Percentiles rank a stretch among this genome's conserved stretches.
Evolutionary conservation across 2,797 vertebrate species (phyloP).

Genomic region (Echeneis naucrates): DNA sequence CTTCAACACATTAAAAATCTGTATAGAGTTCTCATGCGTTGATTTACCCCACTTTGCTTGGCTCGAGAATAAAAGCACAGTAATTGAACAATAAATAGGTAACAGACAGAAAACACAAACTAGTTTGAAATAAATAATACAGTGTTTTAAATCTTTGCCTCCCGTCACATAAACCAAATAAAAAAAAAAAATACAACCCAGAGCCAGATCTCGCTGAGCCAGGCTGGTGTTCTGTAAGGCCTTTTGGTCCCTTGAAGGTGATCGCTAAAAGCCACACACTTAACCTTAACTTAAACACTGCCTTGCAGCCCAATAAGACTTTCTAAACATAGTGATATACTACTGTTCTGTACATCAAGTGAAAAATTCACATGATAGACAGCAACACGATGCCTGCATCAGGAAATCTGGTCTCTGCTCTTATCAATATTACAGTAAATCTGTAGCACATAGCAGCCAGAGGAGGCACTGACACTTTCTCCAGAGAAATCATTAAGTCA

Average conservation of each 20-base stretch:
- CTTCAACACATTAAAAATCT: slow-evolving; percentile 49
- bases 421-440: slow-evolving; percentile 63
- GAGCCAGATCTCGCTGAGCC: slow-evolving; percentile 64
- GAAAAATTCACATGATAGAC: slow-evolving; percentile 56
- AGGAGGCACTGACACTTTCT: slow-evolving; percentile 62
- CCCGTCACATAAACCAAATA: slow-evolving; percentile 46
- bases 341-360: slow-evolving; percentile 31
- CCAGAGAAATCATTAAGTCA: slow-evolving; percentile 45
- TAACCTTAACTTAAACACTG: slow-evolving; percentile 40
- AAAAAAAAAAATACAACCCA: slow-evolving; percentile 57
- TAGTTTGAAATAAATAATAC: slow-evolving; percentile 79
- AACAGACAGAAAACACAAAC: slow-evolving; percentile 63
- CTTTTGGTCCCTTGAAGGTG: slow-evolving; percentile 76
- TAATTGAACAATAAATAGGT: slow-evolving; percentile 76
- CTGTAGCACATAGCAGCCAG: slow-evolving; percentile 62
- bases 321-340: slow-evolving; percentile 14
- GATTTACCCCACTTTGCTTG: slow-evolving; percentile 42
- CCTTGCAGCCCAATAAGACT: slow-evolving; percentile 52
- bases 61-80: slow-evolving; percentile 68
- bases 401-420: slow-evolving; percentile 46
- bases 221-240: slow-evolving; percentile 68
- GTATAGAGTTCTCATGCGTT: slow-evolving; percentile 55
- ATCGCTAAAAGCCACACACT: slow-evolving; percentile 59
- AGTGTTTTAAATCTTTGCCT: slow-evolving; percentile 56
- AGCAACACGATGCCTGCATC: slow-evolving; percentile 44